Percentiles rank a stretch among this genome's conserved stretches.
phyloP scores from a whole-genome alignment of 2,797 vertebrate species.

The Sebastolobus altivelis region DNA sequence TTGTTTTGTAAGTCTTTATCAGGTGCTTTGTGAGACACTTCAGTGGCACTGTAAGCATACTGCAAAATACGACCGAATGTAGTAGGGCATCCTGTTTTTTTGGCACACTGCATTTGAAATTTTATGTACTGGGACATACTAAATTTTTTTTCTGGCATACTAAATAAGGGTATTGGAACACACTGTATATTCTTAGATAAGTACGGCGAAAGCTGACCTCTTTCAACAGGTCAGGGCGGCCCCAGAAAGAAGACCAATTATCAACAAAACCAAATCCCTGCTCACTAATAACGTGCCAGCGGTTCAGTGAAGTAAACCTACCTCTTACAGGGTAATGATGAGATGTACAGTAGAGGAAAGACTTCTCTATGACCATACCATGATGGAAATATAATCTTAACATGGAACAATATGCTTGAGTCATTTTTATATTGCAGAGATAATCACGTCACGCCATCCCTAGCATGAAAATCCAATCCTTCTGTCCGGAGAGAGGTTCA shows the following conservation, averaged over 20 bases:
- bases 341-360: not conserved
- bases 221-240: not conserved
- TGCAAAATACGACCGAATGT: rapidly evolving
- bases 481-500: slow-evolving; percentile 19
- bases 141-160: too few species aligned
- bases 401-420: slow-evolving; percentile 17
- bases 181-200: not conserved
- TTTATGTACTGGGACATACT: rapidly evolving
- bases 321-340: not conserved
- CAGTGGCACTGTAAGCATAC: too few species aligned
- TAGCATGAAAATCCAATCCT: slow-evolving; percentile 46
- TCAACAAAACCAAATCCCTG: not conserved
- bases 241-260: not conserved
- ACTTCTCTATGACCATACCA: not conserved
- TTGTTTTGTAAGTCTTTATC: not conserved
- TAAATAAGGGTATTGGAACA: too few species aligned
- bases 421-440: slow-evolving; percentile 24
- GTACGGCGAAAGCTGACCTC: not conserved
- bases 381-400: slow-evolving; percentile 19
- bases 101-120: too few species aligned
- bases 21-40: not conserved
- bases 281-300: not conserved
- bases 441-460: not conserved
- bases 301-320: not conserved
- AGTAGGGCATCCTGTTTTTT: too few species aligned